phyloP scores from a whole-genome alignment of 1,140 invertebrate genomes.

The Helicoverpa armigera region DNA sequence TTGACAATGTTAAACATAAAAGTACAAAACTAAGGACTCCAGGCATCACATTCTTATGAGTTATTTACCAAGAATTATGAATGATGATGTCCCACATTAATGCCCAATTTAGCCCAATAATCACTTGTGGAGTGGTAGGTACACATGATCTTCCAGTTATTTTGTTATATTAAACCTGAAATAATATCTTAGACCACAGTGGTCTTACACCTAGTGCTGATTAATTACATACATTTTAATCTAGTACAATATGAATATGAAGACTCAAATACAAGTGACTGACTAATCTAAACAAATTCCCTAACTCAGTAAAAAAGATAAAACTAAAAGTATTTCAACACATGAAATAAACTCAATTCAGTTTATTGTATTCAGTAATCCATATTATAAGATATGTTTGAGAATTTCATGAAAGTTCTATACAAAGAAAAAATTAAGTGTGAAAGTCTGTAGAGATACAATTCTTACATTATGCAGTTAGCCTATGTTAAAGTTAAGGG shows the following conservation, averaged over 20 bases:
- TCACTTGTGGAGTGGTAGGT: constrained; percentile 62
- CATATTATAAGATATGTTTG: constrained; percentile 32
- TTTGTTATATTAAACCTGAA: constrained; percentile 71
- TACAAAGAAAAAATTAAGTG: constrained; percentile 49
- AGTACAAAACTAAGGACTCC: constrained; percentile 31
- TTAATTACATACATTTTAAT: constrained; percentile 57
- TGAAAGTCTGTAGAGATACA: constrained; percentile 67
- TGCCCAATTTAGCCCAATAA: constrained; percentile 77
- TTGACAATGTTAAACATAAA: constrained; percentile 45
- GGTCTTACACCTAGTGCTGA: constrained; percentile 63
- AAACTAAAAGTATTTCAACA: constrained; percentile 38
- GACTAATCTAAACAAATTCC: constrained; percentile 5
- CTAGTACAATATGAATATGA: constrained; percentile 36
- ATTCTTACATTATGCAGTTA: constrained; percentile 61
- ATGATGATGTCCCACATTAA: constrained; percentile 71
- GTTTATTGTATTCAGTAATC: constrained; percentile 37
- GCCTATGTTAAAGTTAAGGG: constrained; percentile 59
- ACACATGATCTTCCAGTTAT: constrained; percentile 71
- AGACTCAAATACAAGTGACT: constrained; percentile 46
- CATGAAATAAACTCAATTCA: constrained; percentile 42
- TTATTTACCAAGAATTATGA: constrained; percentile 71
- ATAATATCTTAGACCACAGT: constrained; percentile 71
- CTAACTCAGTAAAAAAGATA: constrained; percentile 30
- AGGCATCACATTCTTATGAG: constrained; percentile 51
- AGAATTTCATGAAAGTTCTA: constrained; percentile 38